Evolutionary conservation across 2,888 invertebrate genomes (phyloP), one percentile per base, ranked within the genome.

Genomic region (Clistopyga incitator): DNA sequence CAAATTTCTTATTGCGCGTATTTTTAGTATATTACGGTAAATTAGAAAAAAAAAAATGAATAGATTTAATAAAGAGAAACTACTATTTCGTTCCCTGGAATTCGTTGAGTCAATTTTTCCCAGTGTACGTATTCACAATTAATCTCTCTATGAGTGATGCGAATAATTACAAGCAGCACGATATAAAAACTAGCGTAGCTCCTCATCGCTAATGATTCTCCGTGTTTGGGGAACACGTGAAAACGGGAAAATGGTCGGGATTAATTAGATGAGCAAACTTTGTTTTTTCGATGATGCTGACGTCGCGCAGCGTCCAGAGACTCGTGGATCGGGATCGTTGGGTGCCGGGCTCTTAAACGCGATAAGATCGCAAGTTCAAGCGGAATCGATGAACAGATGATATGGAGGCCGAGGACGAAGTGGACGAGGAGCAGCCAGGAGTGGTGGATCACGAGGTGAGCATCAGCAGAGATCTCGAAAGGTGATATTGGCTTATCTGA

Each of bases 361-460:
- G 84, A 85, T 82, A 81, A 80, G 54, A 85, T 85, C 84, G 72
- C 59, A 70, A 75, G 67, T 77, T 56, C 50, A 72, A 83, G 78
- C 78, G 18, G 80, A 82, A 38, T 79, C 64, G 75, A 86, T 86
- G 85, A 77, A 50, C 84, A 92, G 91, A 90, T 93, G 92, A 92
- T 91, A 92, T 92, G 93, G 92, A 92, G 88, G 88, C 92, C 81
- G 92, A 90, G 86, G 91, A 92, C 88, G 92, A 92, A 88, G 87
- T 90, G 88, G 92, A 92, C 86, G 92, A 92, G 85, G 92, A 93
- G 87, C 87, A 90, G 88, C 84, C 89, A 81, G 89, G 88, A 85
- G 89, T 89, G 86, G 88, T 89, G 88, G 90, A 89, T 86, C 85
- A 87, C 85, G 88, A 91, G 88, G 88, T 85, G 72, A 82, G 76